Evolutionary conservation across 2,888 invertebrate genomes (phyloP).

Genomic region (Graphium colonna): DNA sequence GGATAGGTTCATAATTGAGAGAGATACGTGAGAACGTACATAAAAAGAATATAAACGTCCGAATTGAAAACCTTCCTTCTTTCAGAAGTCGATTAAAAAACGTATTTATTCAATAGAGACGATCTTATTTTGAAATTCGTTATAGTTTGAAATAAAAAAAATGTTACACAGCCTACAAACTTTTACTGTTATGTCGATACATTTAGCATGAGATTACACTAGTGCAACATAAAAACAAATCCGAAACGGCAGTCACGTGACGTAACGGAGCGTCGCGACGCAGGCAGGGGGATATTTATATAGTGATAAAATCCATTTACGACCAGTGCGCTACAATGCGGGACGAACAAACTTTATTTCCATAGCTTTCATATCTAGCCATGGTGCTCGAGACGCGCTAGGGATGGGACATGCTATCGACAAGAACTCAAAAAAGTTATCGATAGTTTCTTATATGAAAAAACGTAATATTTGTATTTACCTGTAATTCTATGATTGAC

Average conservation of each 20-base stretch:
- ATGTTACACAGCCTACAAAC: background rate
- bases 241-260: constrained; percentile 29
- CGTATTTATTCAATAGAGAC: too few species aligned
- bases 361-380: constrained; percentile 70
- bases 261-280: constrained; percentile 44
- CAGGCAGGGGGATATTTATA: constrained; percentile 64
- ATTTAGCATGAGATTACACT: background rate
- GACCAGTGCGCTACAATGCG: constrained; percentile 63
- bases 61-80: too few species aligned
- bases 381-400: constrained; percentile 40
- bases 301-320: constrained; percentile 78
- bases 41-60: too few species aligned
- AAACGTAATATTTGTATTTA: too few species aligned
- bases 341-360: constrained; percentile 74
- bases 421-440: background rate
- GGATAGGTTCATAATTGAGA: too few species aligned
- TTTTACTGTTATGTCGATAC: background rate
- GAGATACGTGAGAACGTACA: too few species aligned
- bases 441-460: too few species aligned
- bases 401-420: constrained; percentile 22
- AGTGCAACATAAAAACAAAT: constrained; percentile 12
- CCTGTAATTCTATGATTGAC: too few species aligned
- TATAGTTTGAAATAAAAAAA: too few species aligned
- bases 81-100: too few species aligned
- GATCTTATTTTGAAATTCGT: too few species aligned